A percentile compares a stretch with the other conserved stretches of the same genome.
phyloP scores from a whole-genome alignment of 2,113 vertebrate genomes.

The Silurus glanis region DNA sequence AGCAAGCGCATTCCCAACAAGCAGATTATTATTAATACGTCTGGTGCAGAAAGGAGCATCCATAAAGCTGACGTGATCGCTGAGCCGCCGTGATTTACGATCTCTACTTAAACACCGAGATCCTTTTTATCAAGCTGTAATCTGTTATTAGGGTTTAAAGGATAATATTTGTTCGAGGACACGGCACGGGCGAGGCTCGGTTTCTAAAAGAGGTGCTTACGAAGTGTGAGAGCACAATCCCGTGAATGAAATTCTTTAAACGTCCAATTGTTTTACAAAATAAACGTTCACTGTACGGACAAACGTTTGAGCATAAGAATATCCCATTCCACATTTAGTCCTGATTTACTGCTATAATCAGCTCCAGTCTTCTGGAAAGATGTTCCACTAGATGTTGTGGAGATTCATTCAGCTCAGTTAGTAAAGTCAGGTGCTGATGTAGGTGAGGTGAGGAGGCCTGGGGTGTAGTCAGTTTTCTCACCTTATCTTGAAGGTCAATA shows the following conservation, averaged over 20 bases:
- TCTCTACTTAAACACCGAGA: not conserved
- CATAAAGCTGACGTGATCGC: not conserved
- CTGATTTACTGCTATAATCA: no score
- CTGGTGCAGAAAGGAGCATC: conserved; percentile 16
- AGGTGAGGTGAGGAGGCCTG: no score
- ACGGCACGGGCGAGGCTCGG: not conserved
- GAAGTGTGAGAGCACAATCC: not conserved
- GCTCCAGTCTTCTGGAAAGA: no score
- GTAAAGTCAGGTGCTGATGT: no score
- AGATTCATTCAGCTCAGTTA: no score
- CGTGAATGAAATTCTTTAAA: not conserved
- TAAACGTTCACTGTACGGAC: no score
- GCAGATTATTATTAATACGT: conserved; percentile 22
- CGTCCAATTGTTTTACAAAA: not conserved
- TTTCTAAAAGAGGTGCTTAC: not conserved
- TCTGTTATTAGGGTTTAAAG: conserved; percentile 24
- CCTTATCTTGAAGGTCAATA: no score
- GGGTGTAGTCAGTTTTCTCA: no score
- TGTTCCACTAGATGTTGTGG: no score
- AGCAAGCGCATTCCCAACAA: conserved; percentile 12
- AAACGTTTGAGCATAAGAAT: no score
- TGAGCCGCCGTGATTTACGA: conserved; percentile 2
- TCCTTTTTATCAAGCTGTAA: not conserved
- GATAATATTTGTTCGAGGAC: not conserved
- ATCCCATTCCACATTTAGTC: no score